Percentiles rank a stretch among this genome's conserved stretches.
Evolutionary conservation across 2,888 invertebrate species (phyloP).

Genomic region (Tenthredo notha): DNA sequence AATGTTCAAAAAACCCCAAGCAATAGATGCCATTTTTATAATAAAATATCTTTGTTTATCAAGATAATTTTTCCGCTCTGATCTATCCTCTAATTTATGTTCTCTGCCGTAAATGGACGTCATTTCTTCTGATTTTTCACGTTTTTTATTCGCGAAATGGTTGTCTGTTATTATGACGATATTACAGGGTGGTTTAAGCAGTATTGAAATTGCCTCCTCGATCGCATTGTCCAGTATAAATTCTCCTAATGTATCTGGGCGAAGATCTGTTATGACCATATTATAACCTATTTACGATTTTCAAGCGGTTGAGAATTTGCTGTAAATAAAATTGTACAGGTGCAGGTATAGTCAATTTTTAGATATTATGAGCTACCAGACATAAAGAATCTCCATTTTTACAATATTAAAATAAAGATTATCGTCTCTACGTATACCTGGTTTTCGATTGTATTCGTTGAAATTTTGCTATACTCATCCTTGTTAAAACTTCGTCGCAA

Average conservation of each 20-base stretch:
- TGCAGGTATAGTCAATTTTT: background rate
- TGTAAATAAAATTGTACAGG: conserved; percentile 47
- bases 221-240: conserved; percentile 61
- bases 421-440: background rate
- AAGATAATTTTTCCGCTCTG: background rate
- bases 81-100: conserved; percentile 33
- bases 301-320: conserved; percentile 58
- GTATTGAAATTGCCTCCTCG: conserved; percentile 58
- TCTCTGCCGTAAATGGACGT: conserved; percentile 8
- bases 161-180: conserved; percentile 2
- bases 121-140: background rate
- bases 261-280: conserved; percentile 54
- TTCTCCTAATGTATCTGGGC: conserved; percentile 57
- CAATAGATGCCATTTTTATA: conserved; percentile 62
- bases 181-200: conserved; percentile 28
- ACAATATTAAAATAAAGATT: background rate
- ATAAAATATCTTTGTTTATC: conserved; percentile 59
- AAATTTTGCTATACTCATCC: conserved; percentile 61
- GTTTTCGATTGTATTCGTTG: conserved; percentile 57
- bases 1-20: conserved; percentile 65
- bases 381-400: background rate
- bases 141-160: background rate
- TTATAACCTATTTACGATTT: background rate
- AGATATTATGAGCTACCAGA: background rate
- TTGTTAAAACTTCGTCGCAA: conserved; percentile 61